phyloP scores from a whole-genome alignment of 2,113 vertebrate genomes.

The Mormyrus lacerda region DNA sequence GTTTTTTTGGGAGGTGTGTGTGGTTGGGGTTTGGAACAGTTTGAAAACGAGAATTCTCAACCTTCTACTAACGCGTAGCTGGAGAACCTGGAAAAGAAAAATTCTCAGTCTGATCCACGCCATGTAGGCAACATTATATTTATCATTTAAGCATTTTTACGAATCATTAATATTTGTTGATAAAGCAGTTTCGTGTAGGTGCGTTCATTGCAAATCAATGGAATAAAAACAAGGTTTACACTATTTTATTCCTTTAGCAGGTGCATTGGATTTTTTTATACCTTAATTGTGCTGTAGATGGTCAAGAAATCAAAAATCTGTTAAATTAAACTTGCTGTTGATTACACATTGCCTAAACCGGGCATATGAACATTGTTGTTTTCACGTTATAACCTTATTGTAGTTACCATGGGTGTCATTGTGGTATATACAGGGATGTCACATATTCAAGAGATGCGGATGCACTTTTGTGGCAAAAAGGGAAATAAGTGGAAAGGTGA shows the following conservation, averaged over 20 bases:
- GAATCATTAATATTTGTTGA: background rate
- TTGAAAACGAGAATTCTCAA: constrained; percentile 22
- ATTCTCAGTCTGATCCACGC: no score
- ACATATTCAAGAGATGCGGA: background rate
- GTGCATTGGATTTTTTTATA: background rate
- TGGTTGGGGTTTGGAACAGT: constrained; percentile 30
- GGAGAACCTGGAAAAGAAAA: background rate
- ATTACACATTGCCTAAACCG: background rate
- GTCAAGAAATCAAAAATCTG: background rate
- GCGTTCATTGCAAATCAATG: background rate
- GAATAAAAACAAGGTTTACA: background rate
- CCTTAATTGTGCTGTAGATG: background rate
- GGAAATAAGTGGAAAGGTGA: background rate
- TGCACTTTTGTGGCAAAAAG: background rate
- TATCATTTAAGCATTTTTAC: background rate
- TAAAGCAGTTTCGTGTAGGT: background rate
- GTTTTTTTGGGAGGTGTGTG: constrained; percentile 11
- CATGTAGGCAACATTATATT: background rate
- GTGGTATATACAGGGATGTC: background rate
- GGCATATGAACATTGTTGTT: background rate
- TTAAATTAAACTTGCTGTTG: background rate
- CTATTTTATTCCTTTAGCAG: background rate
- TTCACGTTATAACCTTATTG: background rate
- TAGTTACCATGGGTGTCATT: background rate
- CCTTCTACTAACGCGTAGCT: background rate